Evolutionary conservation across 2,797 vertebrate genomes (phyloP).

Genomic region (Graptemys geographica): DNA sequence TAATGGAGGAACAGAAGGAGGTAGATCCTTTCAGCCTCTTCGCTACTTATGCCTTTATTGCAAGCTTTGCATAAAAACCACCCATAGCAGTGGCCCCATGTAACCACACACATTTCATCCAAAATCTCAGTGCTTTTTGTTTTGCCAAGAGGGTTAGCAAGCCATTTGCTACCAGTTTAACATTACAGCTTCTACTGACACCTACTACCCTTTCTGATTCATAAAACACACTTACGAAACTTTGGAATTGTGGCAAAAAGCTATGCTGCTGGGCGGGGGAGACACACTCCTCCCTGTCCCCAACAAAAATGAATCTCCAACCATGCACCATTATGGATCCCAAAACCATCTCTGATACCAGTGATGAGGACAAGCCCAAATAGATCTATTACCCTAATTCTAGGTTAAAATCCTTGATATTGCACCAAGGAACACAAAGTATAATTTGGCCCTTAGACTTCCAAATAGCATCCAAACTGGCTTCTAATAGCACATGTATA

Average conservation of each 20-base stretch:
- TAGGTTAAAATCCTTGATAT: background rate
- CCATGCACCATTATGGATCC: background rate
- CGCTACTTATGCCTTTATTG: background rate
- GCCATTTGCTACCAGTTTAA: background rate
- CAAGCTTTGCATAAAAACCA: background rate
- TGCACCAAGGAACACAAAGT: background rate
- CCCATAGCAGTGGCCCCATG: background rate
- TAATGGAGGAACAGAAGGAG: background rate
- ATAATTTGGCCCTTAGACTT: background rate
- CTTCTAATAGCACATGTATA: background rate
- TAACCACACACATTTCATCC: background rate
- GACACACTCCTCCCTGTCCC: background rate
- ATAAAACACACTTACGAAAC: background rate
- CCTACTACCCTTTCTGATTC: background rate
- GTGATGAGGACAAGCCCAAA: background rate
- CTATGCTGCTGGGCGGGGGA: background rate
- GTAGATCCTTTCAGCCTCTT: background rate
- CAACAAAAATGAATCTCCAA: background rate
- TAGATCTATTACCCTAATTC: background rate
- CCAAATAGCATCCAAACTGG: background rate
- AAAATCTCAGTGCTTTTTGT: background rate
- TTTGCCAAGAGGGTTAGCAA: background rate
- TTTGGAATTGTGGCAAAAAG: fast-evolving
- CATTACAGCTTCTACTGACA: background rate
- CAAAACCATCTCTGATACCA: background rate